Base-by-base conservation (phyloP, 1,140 invertebrate species). In the Spodoptera frugiperda region DNA sequence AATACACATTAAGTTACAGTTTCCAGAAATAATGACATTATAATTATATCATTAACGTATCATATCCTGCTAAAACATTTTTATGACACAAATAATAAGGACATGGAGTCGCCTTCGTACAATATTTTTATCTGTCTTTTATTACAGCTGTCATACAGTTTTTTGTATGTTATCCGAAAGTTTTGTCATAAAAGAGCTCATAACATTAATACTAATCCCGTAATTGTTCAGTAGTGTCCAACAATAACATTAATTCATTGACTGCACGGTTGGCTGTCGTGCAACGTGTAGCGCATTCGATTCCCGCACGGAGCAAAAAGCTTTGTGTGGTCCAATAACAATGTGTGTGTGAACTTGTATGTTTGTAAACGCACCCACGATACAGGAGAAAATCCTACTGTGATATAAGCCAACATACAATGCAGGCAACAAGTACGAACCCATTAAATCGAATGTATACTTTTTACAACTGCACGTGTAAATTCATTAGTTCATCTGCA, bases 181-280 rank as follows among this genome's bases (percentile, higher is more conserved):
- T 74, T 78, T 59, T 51, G 25, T 53, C 71, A 78, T 78, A 72
- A 78, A 78, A 73, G 44, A 65, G 19, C 30, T 63, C 53, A 21
- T 75, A 53, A 74, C 63, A 15, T 71, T 39, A 78, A 46, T 78
- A 68, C n/a, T 67, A 57, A 14, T 59, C 68, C 33, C 77, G 77
- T 74, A 54, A 70, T 48, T 59, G 59, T 65, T 78, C 77, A 44
- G 5, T 65, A 61, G 33, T 39, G 33, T 63, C 57, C 51, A 71
- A 74, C 33, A 67, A 21, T 25, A 9, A 11, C 53, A 70, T 70
- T 71, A 71, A 57, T 71, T 57, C 10, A 71, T 57, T 57, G 57
- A 71, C n/a, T n/a, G n/a, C n/a, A n/a, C n/a, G n/a, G n/a, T n/a
- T n/a, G n/a, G n/a, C n/a, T n/a, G n/a, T n/a, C n/a, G n/a, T n/a